Evolutionary conservation across 2,888 invertebrate genomes (phyloP), one percentile per base, ranked within the genome.

Genomic region (Rugalucina vietnamica): DNA sequence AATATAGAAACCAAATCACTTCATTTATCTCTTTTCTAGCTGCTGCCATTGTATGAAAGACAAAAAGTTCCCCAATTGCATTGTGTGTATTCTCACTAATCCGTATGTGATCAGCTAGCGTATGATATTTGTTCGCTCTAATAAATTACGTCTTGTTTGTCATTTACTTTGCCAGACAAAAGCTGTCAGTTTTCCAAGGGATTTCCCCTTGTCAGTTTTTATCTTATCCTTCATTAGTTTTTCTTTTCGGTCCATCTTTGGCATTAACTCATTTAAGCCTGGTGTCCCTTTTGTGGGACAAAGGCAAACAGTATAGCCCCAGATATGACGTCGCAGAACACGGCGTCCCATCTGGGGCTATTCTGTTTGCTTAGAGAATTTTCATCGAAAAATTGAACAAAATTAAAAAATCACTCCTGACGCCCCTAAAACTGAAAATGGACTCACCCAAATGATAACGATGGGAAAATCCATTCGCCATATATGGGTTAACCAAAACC

Each of bases 81-180:
- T 65, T 34, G 21, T 65, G 18, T 65, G 12, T 65, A 65, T 65
- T 8, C 24, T 34, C 12, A 34, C 2, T 65, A 34, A 65, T 12
- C 65, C 34, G 65, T 18, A n/a, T 3, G 34, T 65, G 21, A 65
- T 65, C 65, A 34, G 18, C 32, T 18, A 34, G 34, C 65, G 65
- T 34, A 65, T 65, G 34, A 34, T 65, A 65, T 32, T 34, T 34
- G 18, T 34, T 65, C 12, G 4, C 29, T 65, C 4, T 65, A 34
- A 65, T 65, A 65, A 65, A 65, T 65, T 65, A 65, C 65, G 12
- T 21, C 29, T 24, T 65, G 32, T 34, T 65, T 65, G 65, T 65
- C 65, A 65, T 34, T 65, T 65, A 65, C 34, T 32, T 1, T 12
- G 29, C 34, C 65, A 65, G 32, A 65, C 65, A 65, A 65, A 65